Percentiles rank a stretch among this genome's conserved stretches.
Evolutionary conservation across 2,113 vertebrate species (phyloP).

Genomic region (Bambusicola thoracicus): DNA sequence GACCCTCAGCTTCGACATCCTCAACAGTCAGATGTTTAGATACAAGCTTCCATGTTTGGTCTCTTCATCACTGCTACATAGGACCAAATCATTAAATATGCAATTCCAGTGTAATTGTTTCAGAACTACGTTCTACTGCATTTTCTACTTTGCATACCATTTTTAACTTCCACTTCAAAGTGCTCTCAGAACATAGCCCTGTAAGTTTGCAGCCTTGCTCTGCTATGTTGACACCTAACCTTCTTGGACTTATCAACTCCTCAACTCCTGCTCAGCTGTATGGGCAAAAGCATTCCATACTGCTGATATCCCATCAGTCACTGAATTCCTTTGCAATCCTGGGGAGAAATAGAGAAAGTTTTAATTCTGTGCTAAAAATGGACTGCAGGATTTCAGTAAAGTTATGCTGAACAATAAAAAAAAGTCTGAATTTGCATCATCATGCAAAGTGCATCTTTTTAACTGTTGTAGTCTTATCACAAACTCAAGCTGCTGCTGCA

Average conservation of each 20-base stretch:
- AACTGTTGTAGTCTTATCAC: not conserved
- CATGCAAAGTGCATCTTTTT: not conserved
- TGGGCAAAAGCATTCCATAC: not conserved
- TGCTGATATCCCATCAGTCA: not conserved
- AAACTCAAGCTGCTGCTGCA: not conserved
- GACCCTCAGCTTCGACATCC: slow-evolving; percentile 20
- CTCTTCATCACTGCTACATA: slow-evolving; percentile 14
- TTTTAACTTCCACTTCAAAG: not conserved
- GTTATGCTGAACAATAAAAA: not conserved
- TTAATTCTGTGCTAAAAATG: slow-evolving; percentile 26
- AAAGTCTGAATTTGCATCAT: not conserved
- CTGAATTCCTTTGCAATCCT: not conserved
- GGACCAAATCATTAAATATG: not conserved
- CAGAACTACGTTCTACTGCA: not conserved
- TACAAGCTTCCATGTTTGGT: not conserved
- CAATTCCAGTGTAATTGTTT: not conserved
- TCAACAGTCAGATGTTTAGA: slow-evolving; percentile 20
- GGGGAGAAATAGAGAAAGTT: not conserved
- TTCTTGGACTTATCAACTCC: not conserved
- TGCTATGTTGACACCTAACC: not conserved
- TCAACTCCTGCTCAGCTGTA: not conserved
- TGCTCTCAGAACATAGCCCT: not conserved
- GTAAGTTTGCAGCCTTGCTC: not conserved
- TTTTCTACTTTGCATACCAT: not conserved
- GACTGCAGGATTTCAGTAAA: not conserved